Conservation (phyloP, 2,888 invertebrate species). For the Xylocampa areola region DNA sequence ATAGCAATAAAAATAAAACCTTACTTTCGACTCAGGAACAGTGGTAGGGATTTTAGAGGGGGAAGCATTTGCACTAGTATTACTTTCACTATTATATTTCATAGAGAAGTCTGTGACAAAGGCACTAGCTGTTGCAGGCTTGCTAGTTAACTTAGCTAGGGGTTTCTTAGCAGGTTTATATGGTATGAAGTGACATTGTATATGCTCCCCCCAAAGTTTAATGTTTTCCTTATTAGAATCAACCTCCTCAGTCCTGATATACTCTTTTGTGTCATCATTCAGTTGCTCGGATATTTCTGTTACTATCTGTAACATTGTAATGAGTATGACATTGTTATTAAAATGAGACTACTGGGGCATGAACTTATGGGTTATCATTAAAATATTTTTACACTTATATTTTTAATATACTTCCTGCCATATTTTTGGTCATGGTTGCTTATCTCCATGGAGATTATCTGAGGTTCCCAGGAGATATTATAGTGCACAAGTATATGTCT, state of each 20-base stretch:
- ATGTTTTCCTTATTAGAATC: slow-evolving; percentile 74
- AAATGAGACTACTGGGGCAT: neutral
- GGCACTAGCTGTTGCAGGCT: slow-evolving; percentile 76
- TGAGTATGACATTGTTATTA: neutral
- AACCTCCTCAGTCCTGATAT: slow-evolving; percentile 76
- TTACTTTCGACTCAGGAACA: slow-evolving; percentile 71
- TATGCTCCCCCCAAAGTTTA: slow-evolving; percentile 85
- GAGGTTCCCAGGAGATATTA: too few relatives aligned
- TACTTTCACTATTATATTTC: slow-evolving; percentile 76
- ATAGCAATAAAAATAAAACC: too few relatives aligned
- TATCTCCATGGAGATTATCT: too few relatives aligned
- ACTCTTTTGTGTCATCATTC: slow-evolving; percentile 84
- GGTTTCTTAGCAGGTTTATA: slow-evolving; percentile 80
- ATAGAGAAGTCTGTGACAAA: slow-evolving; percentile 87
- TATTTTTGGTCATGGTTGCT: too few relatives aligned
- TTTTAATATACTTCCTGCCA: too few relatives aligned
- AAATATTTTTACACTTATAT: too few relatives aligned
- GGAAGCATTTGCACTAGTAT: slow-evolving; percentile 45
- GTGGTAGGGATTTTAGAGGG: slow-evolving; percentile 55
- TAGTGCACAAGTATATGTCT: too few relatives aligned
- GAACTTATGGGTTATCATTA: neutral
- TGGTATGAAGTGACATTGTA: slow-evolving; percentile 80
- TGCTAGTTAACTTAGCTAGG: slow-evolving; percentile 76
- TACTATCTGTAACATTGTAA: slow-evolving; percentile 78
- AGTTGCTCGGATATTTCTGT: slow-evolving; percentile 81